Evolutionary conservation across 2,113 vertebrate genomes (phyloP), one percentile per base, ranked within the genome.

Genomic region (Etheostoma cragini): DNA sequence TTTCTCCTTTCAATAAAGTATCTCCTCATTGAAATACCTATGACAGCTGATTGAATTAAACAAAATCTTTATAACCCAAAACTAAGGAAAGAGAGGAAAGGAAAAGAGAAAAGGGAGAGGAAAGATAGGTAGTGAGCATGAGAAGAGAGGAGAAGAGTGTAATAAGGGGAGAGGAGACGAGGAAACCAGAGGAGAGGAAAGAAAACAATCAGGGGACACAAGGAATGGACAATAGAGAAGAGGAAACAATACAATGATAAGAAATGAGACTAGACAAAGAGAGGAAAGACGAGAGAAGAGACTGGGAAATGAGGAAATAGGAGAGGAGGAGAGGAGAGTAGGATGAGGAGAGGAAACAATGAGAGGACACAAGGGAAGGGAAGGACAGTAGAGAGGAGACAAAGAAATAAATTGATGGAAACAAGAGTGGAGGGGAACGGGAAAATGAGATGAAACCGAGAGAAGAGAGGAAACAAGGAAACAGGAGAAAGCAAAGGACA

Each of bases 1-100:
- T 42, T 38, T 8, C 35, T 10, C 38, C 8, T 11, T 38, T 42
- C 38, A 42, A 42, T 2, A 0, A 42, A 42, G 8, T 42, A 2
- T 42, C 10, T 42, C 38, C 38, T 42, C 8, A 42, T 42, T 42
- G 38, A 42, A 42, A 42, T 82, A 72, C 84, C 78, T 66, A 30
- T 3, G 21, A 75, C 76, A 67, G 76, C 62, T 85, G 79, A 91
- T 81, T 87, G 45, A 81, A 91, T 85, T 67, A 77, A 77, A 76
- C 62, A 1, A 35, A 65, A 71, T 56, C 45, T 63, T 68, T 50
- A 69, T 69, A 42, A 90, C 62, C 73, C 63, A 8, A 13, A n/a
- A 68, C 21, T 42, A 11, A 11, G 45, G 5, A 5, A 66, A 19
- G 16, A 56, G 62, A 62, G 12, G 8, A 47, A 6, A 21, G 50